Conservation (phyloP, 2,797 vertebrate species). For the Adrianichthys oophorus region DNA sequence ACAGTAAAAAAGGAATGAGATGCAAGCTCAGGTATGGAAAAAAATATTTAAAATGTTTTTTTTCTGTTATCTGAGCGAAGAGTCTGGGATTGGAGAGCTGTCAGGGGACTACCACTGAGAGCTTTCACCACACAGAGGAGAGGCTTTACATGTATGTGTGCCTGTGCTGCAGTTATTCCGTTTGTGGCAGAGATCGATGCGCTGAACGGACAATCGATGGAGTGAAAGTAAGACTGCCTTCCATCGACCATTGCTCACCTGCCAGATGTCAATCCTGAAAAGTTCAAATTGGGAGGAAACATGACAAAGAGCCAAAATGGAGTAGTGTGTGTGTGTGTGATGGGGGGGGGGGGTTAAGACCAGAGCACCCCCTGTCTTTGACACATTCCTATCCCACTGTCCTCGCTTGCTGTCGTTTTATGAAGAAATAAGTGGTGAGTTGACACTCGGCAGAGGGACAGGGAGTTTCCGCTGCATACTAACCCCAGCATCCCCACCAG, state of each 20-base stretch:
- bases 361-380: conserved; percentile 6
- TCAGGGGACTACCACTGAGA: conserved; percentile 41
- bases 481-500: conserved; percentile 25
- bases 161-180: conserved; percentile 19
- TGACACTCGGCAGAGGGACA: conserved; percentile 38
- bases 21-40: conserved; percentile 37
- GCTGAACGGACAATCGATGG: conserved; percentile 20
- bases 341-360: conserved; percentile 22
- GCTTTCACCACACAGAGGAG: conserved; percentile 32
- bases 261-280: conserved; percentile 23
- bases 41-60: conserved; percentile 56
- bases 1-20: conserved; percentile 11
- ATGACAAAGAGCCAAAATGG: conserved; percentile 14
- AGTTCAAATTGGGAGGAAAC: conserved; percentile 47
- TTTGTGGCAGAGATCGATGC: conserved; percentile 17
- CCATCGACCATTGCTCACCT: conserved; percentile 31
- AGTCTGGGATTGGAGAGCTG: conserved; percentile 38
- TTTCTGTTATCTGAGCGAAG: conserved; percentile 47
- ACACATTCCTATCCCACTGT: conserved; percentile 15
- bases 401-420: conserved; percentile 15
- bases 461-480: conserved; percentile 45
- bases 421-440: conserved; percentile 22
- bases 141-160: conserved; percentile 19
- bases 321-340: conserved; percentile 8
- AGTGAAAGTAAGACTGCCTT: conserved; percentile 4